Percentiles rank a stretch among this genome's conserved stretches.
These are phyloP conservation scores for Peromyscus attwateri DNA, from an alignment of 2,797 vertebrate species.

Conservation along the genomic window DNA sequence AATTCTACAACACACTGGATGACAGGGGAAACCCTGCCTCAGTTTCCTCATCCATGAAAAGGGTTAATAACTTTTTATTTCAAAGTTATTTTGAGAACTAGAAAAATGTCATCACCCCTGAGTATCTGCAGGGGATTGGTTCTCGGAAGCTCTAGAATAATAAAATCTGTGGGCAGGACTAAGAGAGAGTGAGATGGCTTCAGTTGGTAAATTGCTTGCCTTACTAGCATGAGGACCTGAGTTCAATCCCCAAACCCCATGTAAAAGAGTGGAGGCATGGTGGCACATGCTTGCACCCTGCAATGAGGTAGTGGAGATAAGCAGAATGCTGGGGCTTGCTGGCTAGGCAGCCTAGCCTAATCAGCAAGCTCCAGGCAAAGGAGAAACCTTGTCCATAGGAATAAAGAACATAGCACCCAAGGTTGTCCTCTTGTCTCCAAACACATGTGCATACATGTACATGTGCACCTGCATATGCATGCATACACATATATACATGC, in stretches of 20 bases:
- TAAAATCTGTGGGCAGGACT: neutral
- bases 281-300: neutral
- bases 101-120: neutral
- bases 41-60: neutral
- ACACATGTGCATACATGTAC: neutral
- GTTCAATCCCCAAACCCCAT: neutral
- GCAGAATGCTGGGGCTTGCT: neutral
- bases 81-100: constrained; percentile 40
- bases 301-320: neutral
- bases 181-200: neutral
- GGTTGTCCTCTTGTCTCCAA: neutral
- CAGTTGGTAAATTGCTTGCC: too few species aligned
- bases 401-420: neutral
- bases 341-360: neutral
- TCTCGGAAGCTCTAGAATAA: neutral
- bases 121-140: neutral
- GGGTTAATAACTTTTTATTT: neutral
- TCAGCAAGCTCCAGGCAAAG: neutral
- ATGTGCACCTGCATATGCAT: neutral
- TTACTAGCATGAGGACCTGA: neutral
- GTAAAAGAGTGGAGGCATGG: neutral
- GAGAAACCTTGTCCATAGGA: neutral
- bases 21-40: neutral
- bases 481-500: neutral
- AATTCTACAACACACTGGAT: neutral